These are phyloP conservation scores for Anodontia alba DNA, from an alignment of 2,888 invertebrate species.

Conservation along the genomic window DNA sequence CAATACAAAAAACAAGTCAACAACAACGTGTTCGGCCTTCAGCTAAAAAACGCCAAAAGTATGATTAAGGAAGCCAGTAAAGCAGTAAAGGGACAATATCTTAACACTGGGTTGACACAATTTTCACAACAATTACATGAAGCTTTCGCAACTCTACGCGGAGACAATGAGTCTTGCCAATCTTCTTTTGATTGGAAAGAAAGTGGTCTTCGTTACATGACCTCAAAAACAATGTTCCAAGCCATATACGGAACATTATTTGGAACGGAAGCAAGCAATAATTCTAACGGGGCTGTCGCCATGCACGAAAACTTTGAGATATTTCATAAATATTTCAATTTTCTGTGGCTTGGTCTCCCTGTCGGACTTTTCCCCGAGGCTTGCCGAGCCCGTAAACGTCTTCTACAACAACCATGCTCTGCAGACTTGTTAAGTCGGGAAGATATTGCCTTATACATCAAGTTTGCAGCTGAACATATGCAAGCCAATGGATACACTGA, in stretches of 20 bases:
- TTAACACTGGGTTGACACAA: slow-evolving; percentile 75
- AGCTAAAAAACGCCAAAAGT: slow-evolving; percentile 80
- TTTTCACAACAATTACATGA: slow-evolving; percentile 78
- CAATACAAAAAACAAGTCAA: slow-evolving; percentile 84
- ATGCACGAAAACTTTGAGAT: slow-evolving; percentile 82
- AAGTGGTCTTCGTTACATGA: slow-evolving; percentile 79
- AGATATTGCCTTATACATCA: slow-evolving; percentile 83
- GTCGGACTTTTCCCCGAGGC: slow-evolving; percentile 81
- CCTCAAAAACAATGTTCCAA: slow-evolving; percentile 82
- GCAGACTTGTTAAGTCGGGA: slow-evolving; percentile 77
- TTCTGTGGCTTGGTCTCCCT: slow-evolving; percentile 84
- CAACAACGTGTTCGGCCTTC: slow-evolving; percentile 84
- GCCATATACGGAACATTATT: slow-evolving; percentile 84
- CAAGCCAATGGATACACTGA: slow-evolving; percentile 79
- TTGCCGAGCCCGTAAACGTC: slow-evolving; percentile 74
- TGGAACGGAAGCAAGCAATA: slow-evolving; percentile 73
- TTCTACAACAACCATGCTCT: slow-evolving; percentile 81
- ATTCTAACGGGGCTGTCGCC: slow-evolving; percentile 76
- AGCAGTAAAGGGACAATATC: slow-evolving; percentile 80
- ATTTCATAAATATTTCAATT: slow-evolving; percentile 85
- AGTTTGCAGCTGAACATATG: slow-evolving; percentile 82
- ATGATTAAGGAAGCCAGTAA: slow-evolving; percentile 84
- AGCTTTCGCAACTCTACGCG: slow-evolving; percentile 63
- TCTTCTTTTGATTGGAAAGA: slow-evolving; percentile 62
- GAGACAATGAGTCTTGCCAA: background rate